Evolutionary conservation across 2,113 vertebrate species (phyloP), one percentile per base, ranked within the genome.

Genomic region (Tachysurus fulvidraco): DNA sequence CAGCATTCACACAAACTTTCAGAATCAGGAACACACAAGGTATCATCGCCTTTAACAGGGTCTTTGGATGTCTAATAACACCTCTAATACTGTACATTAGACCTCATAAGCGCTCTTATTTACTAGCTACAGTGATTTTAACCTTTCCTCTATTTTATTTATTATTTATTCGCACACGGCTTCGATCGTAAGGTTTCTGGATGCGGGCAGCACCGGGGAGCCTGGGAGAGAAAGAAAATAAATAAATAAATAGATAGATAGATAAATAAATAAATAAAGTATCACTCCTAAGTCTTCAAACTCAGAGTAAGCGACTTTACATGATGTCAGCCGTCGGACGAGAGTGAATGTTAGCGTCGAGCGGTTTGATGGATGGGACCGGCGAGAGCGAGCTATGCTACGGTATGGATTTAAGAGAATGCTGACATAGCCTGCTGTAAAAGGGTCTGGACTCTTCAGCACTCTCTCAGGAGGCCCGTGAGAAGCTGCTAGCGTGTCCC

Each of bases 341-440:
- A 19, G 55, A 65, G 80, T 25, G 74, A 84, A 83, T 77, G 82
- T 86, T 90, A 84, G 76, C 76, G 81, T 76, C 41, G 62, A 21
- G 77, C 83, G 28, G 11, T 73, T 73, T 87, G 89, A 90, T 76
- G 86, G 89, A 90, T 83, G 79, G 73, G 71, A 83, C 30, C 50
- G 19, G 74, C 52, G 65, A 80, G 83, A 87, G 81, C 28, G 54
- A 74, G 80, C 67, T 81, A 65, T 83, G 83, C 88, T 87, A 84
- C 81, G 83, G 83, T 88, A 74, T 81, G 83, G 54, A 83, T 79
- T 87, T 64, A 80, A 85, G 65, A 74, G 88, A 81, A 88, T 87
- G 89, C 88, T 89, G 89, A 89, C 88, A 64, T 85, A 36, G 89
- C 74, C 81, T 60, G 59, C 57, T 71, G 67, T 79, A 86, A 67